Evolutionary conservation across 2,888 invertebrate genomes (phyloP).

Genomic region (Harmothoe impar): DNA sequence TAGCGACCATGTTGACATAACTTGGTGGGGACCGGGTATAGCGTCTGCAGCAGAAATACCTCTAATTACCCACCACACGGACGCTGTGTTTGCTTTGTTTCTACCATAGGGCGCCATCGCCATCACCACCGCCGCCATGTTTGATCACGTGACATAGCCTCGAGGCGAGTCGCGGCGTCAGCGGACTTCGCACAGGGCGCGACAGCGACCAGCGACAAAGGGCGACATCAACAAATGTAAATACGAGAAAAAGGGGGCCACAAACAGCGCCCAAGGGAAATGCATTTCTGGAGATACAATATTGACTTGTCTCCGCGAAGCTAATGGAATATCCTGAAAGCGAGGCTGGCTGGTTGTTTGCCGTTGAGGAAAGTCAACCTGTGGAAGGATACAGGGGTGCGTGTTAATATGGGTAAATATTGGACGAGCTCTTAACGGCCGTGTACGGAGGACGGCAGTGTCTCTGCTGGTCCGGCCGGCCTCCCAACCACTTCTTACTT

Average conservation of each 20-base stretch:
- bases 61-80: slow-evolving; percentile 50
- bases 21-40: neutral
- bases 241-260: slow-evolving; percentile 55
- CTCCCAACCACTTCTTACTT: neutral
- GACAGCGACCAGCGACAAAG: slow-evolving; percentile 19
- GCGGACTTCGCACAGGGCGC: neutral
- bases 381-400: slow-evolving; percentile 58
- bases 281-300: slow-evolving; percentile 61
- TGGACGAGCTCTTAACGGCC: slow-evolving; percentile 35
- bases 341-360: slow-evolving; percentile 10
- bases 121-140: slow-evolving; percentile 16
- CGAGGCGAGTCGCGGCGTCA: neutral
- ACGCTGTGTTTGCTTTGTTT: slow-evolving; percentile 47
- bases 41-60: neutral
- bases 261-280: slow-evolving; percentile 50
- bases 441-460: neutral
- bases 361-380: slow-evolving; percentile 62
- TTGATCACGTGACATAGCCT: slow-evolving; percentile 59
- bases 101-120: neutral
- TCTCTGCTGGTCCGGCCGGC: neutral
- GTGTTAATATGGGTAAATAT: slow-evolving; percentile 61
- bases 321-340: slow-evolving; percentile 63
- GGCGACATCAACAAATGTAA: slow-evolving; percentile 54
- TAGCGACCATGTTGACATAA: neutral
- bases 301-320: slow-evolving; percentile 38